These are phyloP conservation scores for Pelmatolapia mariae DNA, from an alignment of 2,113 vertebrate species.

Conservation along the genomic window DNA sequence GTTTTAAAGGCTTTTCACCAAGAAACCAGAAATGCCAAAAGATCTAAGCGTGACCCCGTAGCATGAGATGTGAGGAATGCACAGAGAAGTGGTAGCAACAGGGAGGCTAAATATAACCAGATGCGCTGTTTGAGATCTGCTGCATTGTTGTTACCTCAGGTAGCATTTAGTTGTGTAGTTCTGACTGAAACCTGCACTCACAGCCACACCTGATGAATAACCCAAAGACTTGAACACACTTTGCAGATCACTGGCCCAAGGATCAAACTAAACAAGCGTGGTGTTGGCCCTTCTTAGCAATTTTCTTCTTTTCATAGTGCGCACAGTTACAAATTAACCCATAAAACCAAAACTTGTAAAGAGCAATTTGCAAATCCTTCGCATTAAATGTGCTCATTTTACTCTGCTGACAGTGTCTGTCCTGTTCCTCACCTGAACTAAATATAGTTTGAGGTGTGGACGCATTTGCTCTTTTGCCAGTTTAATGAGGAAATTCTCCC, in stretches of 20 bases:
- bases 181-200: background rate
- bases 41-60: slow-evolving; percentile 15
- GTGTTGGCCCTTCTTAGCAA: background rate
- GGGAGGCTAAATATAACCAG: slow-evolving; percentile 43
- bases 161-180: background rate
- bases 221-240: background rate
- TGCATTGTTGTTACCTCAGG: slow-evolving; percentile 1
- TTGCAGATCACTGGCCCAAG: background rate
- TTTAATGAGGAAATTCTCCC: background rate
- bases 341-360: background rate
- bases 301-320: background rate
- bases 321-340: background rate
- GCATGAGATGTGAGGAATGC: background rate
- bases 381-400: background rate
- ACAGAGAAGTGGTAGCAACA: slow-evolving; percentile 21
- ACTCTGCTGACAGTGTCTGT: background rate
- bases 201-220: background rate
- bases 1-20: slow-evolving; percentile 17
- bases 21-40: background rate
- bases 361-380: rapidly evolving
- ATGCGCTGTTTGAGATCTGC: slow-evolving; percentile 1
- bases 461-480: background rate
- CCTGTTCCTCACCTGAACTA: background rate
- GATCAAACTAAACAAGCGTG: background rate
- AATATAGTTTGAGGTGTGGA: background rate